Conservation (phyloP, 2,888 invertebrate genomes). For the Dasysyrphus tricinctus region DNA sequence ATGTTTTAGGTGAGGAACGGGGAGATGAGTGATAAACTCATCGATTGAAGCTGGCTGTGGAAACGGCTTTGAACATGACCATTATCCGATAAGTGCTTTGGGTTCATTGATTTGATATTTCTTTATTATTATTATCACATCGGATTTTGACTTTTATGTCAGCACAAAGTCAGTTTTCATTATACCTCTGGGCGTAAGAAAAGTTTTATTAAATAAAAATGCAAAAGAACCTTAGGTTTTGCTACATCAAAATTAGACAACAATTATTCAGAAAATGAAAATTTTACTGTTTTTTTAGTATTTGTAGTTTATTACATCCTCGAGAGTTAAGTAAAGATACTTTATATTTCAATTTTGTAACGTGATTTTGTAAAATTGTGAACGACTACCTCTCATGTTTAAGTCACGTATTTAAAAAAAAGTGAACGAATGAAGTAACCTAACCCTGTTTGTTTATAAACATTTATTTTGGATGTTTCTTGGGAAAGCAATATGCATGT, state of each 20-base stretch:
- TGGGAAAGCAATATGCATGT: too few species aligned
- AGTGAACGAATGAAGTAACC: too few species aligned
- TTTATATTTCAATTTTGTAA: too few species aligned
- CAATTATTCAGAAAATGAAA: too few species aligned
- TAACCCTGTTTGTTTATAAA: too few species aligned
- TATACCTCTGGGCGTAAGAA: neutral
- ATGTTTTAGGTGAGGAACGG: neutral
- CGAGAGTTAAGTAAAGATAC: too few species aligned
- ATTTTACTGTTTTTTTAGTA: too few species aligned
- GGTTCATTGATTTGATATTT: constrained; percentile 61
- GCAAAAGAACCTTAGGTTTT: neutral
- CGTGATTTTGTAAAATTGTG: too few species aligned
- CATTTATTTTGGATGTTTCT: too few species aligned
- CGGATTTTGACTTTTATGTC: constrained; percentile 41
- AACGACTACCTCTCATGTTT: too few species aligned
- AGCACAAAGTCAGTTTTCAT: constrained; percentile 1
- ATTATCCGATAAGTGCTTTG: constrained; percentile 40
- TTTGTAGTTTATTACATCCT: too few species aligned
- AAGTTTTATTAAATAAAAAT: neutral
- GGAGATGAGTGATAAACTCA: constrained; percentile 43
- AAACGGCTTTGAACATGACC: constrained; percentile 42
- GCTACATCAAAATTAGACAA: neutral
- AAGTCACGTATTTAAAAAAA: too few species aligned
- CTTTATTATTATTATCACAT: constrained; percentile 52
- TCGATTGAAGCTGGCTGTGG: constrained; percentile 40